These are phyloP conservation scores for Gadus macrocephalus DNA, from an alignment of 2,113 vertebrate species.

Conservation along the genomic window DNA sequence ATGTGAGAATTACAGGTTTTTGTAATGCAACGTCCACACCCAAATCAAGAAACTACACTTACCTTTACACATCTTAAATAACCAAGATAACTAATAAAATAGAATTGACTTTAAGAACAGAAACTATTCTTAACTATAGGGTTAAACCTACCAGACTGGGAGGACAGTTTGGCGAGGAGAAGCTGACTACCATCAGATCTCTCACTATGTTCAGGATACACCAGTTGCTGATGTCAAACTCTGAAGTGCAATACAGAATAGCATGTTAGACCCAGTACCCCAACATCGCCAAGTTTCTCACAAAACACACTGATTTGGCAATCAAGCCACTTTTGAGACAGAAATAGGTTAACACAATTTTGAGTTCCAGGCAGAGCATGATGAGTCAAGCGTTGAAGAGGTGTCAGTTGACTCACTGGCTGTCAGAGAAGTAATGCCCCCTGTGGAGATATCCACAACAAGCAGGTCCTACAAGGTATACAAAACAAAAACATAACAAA, in stretches of 20 bases:
- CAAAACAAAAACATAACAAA: background rate
- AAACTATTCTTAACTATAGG: too few relatives aligned
- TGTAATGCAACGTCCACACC: too few relatives aligned
- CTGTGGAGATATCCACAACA: constrained; percentile 69
- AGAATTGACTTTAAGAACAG: too few relatives aligned
- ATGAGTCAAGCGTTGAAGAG: background rate
- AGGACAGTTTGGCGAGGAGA: constrained; percentile 81
- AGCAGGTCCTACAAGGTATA: constrained; percentile 66
- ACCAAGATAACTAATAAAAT: too few relatives aligned
- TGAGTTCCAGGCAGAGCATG: background rate
- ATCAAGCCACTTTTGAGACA: background rate
- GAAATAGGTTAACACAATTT: background rate
- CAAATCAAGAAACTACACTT: too few relatives aligned
- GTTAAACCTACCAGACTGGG: constrained; percentile 56
- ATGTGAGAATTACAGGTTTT: background rate
- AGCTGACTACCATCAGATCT: constrained; percentile 86
- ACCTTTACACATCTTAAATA: too few relatives aligned
- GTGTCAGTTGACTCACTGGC: constrained; percentile 59
- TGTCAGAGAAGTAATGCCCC: constrained; percentile 68
- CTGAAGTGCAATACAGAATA: constrained; percentile 40
- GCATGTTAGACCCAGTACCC: background rate
- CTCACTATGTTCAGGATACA: constrained; percentile 78
- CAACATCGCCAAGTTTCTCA: background rate
- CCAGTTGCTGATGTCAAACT: constrained; percentile 69
- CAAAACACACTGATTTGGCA: background rate